Conservation (phyloP, 2,113 vertebrate species). For the Coptodon bakossiorum region DNA sequence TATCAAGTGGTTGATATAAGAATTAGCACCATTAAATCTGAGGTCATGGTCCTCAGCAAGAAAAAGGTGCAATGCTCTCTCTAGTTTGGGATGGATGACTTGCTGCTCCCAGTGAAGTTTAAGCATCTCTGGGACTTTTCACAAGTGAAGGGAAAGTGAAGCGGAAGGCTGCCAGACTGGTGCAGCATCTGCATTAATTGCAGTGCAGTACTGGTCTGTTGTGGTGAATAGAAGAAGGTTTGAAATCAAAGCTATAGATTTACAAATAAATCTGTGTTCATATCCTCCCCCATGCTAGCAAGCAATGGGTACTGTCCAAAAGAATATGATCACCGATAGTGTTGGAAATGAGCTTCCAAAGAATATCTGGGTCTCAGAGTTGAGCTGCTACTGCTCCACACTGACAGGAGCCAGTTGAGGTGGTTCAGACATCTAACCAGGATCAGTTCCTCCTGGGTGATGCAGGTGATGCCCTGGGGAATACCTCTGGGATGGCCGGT, state of each 20-base stretch:
- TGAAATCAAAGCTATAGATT: not conserved
- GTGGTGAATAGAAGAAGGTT: not conserved
- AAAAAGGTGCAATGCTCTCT: not conserved
- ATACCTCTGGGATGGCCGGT: not conserved
- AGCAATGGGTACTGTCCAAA: accelerated
- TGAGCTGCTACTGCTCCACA: not conserved
- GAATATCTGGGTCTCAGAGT: not conserved
- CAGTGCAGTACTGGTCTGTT: not conserved
- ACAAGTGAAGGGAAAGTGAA: not conserved
- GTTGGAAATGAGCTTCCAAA: not conserved
- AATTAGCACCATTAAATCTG: not conserved
- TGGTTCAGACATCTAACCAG: not conserved
- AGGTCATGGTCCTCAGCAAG: not conserved
- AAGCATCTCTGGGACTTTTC: not conserved
- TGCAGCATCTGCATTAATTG: not conserved
- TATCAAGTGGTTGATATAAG: not conserved
- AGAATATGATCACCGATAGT: not conserved
- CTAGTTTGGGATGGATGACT: not conserved
- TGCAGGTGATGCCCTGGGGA: not conserved
- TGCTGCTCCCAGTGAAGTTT: not conserved
- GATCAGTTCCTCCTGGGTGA: not conserved
- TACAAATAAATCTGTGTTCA: not conserved
- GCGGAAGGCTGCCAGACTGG: not conserved
- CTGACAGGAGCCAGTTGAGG: not conserved
- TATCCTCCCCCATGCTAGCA: not conserved